Evolutionary conservation across 2,113 vertebrate species (phyloP).

Genomic region (Pelecanus crispus): DNA sequence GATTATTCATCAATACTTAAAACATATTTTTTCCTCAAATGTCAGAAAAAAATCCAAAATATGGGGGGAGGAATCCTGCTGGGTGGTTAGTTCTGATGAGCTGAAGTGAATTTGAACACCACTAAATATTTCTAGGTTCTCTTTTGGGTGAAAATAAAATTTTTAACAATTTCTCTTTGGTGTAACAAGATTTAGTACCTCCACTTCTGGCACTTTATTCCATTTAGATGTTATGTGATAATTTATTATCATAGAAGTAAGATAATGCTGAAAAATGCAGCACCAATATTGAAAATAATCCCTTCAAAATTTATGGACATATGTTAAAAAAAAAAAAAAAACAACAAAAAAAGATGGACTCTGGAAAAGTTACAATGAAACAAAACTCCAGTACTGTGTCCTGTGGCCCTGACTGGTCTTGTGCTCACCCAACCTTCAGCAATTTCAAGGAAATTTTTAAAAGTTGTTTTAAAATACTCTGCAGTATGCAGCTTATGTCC

Average conservation of each 20-base stretch:
- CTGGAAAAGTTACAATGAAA: not conserved
- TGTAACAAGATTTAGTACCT: conserved; percentile 24
- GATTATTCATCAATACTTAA: not conserved
- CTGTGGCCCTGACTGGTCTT: not conserved
- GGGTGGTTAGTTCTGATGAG: not conserved
- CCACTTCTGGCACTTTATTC: conserved; percentile 26
- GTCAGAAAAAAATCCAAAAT: conserved; percentile 14
- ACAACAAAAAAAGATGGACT: not conserved
- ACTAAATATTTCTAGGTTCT: not conserved
- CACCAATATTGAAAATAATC: not conserved
- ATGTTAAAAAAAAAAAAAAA: not conserved
- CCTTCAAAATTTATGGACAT: not conserved
- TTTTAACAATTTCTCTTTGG: conserved; percentile 21
- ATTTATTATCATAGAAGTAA: conserved; percentile 10
- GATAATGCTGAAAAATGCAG: conserved; percentile 18
- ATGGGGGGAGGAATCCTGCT: not conserved
- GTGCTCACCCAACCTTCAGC: not conserved
- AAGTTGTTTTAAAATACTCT: not conserved
- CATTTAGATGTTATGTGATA: not conserved
- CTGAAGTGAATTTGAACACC: not conserved
- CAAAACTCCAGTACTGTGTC: not conserved
- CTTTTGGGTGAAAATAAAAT: not conserved
- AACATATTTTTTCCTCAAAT: not conserved
- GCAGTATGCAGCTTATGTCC: not conserved
- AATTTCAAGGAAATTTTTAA: not conserved